phyloP scores from a whole-genome alignment of 2,113 vertebrate genomes.

The Pluvialis apricaria region DNA sequence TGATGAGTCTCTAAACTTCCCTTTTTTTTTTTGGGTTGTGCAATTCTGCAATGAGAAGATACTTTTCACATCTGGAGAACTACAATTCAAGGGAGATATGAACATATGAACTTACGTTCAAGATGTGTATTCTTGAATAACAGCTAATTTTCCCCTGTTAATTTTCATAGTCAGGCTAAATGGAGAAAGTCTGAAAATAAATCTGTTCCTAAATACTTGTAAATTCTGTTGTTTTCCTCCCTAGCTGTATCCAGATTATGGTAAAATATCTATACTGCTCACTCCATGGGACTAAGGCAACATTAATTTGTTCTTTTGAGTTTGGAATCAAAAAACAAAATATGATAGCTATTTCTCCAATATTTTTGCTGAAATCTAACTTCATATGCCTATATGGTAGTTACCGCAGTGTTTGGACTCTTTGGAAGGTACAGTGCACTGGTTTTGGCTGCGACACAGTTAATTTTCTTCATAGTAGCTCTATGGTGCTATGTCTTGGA shows the following conservation, averaged over 20 bases:
- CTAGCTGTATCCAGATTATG: not conserved
- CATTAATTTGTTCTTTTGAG: not conserved
- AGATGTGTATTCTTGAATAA: not conserved
- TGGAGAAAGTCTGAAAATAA: not conserved
- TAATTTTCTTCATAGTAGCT: not conserved
- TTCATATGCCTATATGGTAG: not conserved
- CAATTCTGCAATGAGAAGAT: not conserved
- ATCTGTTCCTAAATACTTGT: not conserved
- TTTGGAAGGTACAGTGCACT: not conserved
- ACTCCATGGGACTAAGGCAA: not conserved
- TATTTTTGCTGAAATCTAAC: not conserved
- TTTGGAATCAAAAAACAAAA: not conserved
- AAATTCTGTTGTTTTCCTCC: not conserved
- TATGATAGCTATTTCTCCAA: not conserved
- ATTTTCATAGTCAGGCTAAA: not conserved
- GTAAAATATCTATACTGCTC: not conserved
- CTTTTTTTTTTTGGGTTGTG: not conserved
- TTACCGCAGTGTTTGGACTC: not conserved
- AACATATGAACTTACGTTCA: not conserved
- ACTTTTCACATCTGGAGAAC: not conserved
- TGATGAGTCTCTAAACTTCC: not conserved
- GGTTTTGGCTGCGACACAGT: not conserved
- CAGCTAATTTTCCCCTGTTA: not conserved
- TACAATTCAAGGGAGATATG: not conserved
- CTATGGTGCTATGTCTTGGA: not conserved